phyloP scores from a whole-genome alignment of 2,888 invertebrate species.

The Cryptocephalus primarius region DNA sequence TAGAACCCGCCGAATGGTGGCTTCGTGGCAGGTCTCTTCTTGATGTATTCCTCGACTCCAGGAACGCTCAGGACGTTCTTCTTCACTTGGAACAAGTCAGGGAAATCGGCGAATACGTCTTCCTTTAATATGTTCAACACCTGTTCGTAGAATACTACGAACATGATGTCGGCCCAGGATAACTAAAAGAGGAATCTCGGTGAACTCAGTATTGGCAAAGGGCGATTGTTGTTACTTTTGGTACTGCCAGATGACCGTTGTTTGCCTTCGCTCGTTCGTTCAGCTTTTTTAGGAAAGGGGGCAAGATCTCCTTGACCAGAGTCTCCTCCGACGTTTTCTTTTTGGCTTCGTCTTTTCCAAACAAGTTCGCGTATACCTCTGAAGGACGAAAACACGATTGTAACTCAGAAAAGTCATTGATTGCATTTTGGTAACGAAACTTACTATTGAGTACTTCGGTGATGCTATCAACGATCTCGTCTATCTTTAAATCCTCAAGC shows the following conservation, averaged over 20 bases:
- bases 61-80: slow-evolving; percentile 47
- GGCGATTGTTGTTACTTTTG: slow-evolving; percentile 2
- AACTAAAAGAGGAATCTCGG: slow-evolving; percentile 2
- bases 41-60: slow-evolving; percentile 53
- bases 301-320: slow-evolving; percentile 1
- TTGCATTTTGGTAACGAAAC: slow-evolving; percentile 13
- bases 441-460: slow-evolving; percentile 47
- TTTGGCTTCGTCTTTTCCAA: slow-evolving; percentile 3
- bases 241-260: slow-evolving; percentile 7
- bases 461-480: slow-evolving; percentile 46
- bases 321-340: background rate
- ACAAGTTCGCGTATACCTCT: too few relatives aligned
- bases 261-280: slow-evolving; percentile 4
- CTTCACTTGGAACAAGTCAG: slow-evolving; percentile 44
- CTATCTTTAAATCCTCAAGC: slow-evolving; percentile 48
- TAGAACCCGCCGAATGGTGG: background rate
- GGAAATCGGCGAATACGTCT: slow-evolving; percentile 40
- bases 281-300: slow-evolving; percentile 2
- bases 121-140: background rate
- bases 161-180: slow-evolving; percentile 8
- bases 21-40: slow-evolving; percentile 35
- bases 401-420: too few relatives aligned
- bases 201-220: background rate
- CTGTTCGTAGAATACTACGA: slow-evolving; percentile 4
- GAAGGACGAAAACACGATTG: too few relatives aligned